Conservation (phyloP, 2,797 vertebrate species). For the Sphenodon punctatus region DNA sequence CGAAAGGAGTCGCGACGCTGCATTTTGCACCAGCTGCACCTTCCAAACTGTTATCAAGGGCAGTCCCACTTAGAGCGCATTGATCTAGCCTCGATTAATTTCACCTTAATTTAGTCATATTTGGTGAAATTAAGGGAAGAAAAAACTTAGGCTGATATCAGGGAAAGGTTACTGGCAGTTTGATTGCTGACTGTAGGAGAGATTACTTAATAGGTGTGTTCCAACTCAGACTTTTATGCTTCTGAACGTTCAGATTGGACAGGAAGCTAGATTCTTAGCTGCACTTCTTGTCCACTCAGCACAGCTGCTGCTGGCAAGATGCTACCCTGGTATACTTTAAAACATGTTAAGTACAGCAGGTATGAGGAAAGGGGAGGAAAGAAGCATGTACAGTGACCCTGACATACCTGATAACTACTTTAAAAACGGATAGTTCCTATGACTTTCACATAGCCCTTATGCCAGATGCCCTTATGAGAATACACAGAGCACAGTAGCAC, state of each 20-base stretch:
- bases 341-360: fast-evolving
- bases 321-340: neutral
- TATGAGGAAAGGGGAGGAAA: neutral
- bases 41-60: no score
- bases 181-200: neutral
- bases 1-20: no score
- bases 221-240: neutral
- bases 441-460: neutral
- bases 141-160: neutral
- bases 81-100: no score
- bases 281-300: neutral
- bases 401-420: neutral
- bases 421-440: fast-evolving
- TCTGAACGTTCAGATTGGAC: neutral
- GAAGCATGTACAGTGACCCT: neutral
- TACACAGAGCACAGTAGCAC: neutral
- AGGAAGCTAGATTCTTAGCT: neutral
- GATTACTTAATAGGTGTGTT: neutral
- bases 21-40: no score
- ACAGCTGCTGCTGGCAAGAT: neutral
- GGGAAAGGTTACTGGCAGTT: neutral
- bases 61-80: no score
- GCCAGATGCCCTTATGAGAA: fast-evolving
- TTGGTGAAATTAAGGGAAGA: neutral
- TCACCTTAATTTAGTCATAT: neutral